Conservation (phyloP, 2,797 vertebrate genomes). For the Carapus acus region DNA sequence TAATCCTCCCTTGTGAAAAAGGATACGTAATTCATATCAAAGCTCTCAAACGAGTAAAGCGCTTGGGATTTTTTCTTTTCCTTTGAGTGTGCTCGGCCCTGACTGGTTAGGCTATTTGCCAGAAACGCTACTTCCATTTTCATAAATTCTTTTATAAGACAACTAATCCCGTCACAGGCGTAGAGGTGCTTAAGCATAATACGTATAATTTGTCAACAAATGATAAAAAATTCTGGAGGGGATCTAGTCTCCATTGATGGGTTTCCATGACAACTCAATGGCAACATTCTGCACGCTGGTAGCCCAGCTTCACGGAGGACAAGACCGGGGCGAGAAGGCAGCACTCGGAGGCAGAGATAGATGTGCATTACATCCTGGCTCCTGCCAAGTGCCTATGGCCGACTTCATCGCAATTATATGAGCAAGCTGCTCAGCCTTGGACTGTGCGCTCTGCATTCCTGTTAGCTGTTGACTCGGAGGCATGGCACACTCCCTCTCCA, state of each 20-base stretch:
- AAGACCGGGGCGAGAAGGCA: constrained; percentile 3
- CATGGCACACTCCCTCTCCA: neutral
- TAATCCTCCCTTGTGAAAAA: no score
- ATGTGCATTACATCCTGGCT: neutral
- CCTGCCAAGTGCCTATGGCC: neutral
- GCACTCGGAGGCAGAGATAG: neutral
- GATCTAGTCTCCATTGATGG: constrained; percentile 39
- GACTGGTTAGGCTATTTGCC: no score
- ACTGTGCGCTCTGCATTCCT: neutral
- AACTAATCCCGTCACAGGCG: constrained; percentile 24
- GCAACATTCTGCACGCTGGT: constrained; percentile 37
- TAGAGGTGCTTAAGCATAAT: constrained; percentile 24
- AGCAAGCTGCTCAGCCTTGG: neutral
- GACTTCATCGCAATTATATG: constrained; percentile 5
- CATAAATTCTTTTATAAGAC: neutral
- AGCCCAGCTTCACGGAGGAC: constrained; percentile 14
- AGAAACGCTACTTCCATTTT: no score
- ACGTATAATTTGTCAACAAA: constrained; percentile 41
- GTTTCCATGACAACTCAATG: constrained; percentile 46
- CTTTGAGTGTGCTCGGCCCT: no score
- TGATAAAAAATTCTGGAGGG: constrained; percentile 30
- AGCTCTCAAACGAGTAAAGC: no score
- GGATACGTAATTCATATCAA: no score
- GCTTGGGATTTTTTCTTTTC: no score
- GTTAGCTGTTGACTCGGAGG: no score